phyloP scores from a whole-genome alignment of 2,113 vertebrate genomes.

The Notothenia rossii region DNA sequence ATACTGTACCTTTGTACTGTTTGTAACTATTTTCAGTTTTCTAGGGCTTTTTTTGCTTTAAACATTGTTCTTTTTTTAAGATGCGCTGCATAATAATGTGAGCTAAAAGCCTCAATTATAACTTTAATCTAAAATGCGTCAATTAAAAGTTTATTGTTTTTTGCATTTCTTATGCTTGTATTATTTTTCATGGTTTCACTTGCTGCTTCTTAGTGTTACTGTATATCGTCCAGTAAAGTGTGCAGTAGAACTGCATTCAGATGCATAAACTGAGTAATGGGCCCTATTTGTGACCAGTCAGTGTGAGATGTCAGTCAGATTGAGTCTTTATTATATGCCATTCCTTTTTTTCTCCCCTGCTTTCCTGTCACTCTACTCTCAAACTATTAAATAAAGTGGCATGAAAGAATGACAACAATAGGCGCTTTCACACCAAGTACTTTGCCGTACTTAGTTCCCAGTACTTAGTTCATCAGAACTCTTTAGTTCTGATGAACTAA shows the following conservation, averaged over 20 bases:
- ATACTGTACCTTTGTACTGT: not conserved
- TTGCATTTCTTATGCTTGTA: not conserved
- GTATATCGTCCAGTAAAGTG: not conserved
- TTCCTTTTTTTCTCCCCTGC: not conserved
- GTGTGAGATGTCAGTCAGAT: not conserved
- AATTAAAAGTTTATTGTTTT: not conserved
- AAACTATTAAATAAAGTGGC: slow-evolving; percentile 9
- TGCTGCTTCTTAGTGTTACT: slow-evolving; percentile 11
- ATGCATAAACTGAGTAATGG: not conserved
- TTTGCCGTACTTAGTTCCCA: too few relatives aligned
- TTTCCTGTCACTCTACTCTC: not conserved
- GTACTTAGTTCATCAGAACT: too few relatives aligned
- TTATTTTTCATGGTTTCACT: not conserved
- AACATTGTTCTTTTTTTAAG: not conserved
- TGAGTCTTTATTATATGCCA: not conserved
- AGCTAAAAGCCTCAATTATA: not conserved
- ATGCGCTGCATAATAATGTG: slow-evolving; percentile 5
- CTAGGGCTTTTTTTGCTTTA: not conserved
- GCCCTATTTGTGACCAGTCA: not conserved
- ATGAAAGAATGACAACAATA: not conserved
- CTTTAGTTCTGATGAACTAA: too few relatives aligned
- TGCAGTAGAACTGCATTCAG: not conserved
- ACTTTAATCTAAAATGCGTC: not conserved
- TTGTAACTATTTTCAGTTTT: not conserved
- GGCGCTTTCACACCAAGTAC: too few relatives aligned